A percentile compares a stretch with the other conserved stretches of the same genome.
Evolutionary conservation across 2,888 invertebrate species (phyloP).

Genomic region (Cistogaster globosa): DNA sequence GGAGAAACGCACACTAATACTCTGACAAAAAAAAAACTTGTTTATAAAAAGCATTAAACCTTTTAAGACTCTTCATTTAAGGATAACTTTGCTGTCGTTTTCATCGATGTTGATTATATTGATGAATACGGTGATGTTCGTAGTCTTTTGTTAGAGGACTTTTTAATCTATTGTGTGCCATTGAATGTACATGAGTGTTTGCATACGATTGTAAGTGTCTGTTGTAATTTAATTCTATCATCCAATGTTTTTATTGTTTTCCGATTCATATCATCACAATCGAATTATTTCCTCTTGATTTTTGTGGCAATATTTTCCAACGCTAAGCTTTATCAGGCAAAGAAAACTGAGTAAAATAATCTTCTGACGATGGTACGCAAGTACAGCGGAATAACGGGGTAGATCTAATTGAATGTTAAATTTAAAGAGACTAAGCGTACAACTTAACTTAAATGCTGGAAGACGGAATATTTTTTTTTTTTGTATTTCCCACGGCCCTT

Average conservation of each 20-base stretch:
- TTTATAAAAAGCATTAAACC: conserved; percentile 18
- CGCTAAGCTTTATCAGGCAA: too few relatives aligned
- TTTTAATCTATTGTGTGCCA: too few relatives aligned
- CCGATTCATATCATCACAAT: conserved; percentile 70
- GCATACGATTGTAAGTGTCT: neutral
- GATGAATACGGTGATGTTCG: conserved; percentile 32
- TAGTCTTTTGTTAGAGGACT: neutral
- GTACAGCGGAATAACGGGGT: too few relatives aligned
- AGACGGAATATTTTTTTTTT: too few relatives aligned
- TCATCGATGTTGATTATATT: conserved; percentile 31
- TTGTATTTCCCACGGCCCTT: too few relatives aligned
- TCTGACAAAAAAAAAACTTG: neutral
- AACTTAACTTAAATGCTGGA: too few relatives aligned
- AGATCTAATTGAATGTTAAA: too few relatives aligned
- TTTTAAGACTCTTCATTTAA: conserved; percentile 23
- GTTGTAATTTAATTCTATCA: conserved; percentile 26
- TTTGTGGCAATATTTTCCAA: conserved; percentile 42
- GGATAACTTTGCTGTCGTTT: conserved; percentile 40
- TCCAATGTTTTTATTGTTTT: conserved; percentile 69
- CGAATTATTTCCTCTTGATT: conserved; percentile 71
- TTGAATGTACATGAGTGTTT: neutral
- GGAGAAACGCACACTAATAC: neutral
- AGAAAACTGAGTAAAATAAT: too few relatives aligned
- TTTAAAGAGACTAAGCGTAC: too few relatives aligned
- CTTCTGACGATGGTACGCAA: too few relatives aligned